Base-by-base conservation (phyloP, 2,113 vertebrate species). In the Pan troglodytes region DNA sequence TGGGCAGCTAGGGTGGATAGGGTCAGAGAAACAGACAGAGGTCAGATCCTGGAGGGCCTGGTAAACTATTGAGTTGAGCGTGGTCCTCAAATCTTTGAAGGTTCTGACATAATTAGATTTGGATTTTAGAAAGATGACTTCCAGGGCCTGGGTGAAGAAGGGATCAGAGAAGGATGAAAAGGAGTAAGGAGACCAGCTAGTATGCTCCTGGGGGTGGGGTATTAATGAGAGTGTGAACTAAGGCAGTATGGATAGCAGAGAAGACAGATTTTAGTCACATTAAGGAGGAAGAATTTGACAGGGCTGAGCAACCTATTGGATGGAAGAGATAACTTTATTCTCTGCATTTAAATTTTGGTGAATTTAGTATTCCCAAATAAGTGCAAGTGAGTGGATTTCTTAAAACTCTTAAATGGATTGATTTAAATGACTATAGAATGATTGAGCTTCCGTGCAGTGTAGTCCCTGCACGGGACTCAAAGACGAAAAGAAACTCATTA, bases 401-500 rank as follows among this genome's bases (percentile, higher is more conserved):
- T 52, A 78, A n/a, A 86, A 78, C 73, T 96, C 40, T 38, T 96
- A 85, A 79, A 82, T 97, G 75, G 83, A 78, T 93, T 91, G 84
- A 95, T 88, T 88, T 82, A 92, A 95, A 88, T 92, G 92, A 96
- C 90, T 83, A 1, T 40, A 59, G 67, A 87, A 61, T 97, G 87
- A 90, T 82, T 94, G 80, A 98, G 67, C 84, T 90, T 93, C 81
- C 93, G 84, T 82, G 45, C 59, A 20, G 59, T 68, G 59, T 50
- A 95, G 67, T 94, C 83, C 90, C 75, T 38, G 38, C 38, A 38
- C 38, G 38, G 38, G 38, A 38, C 38, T 97, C 35, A 81, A 88
- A 95, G 95, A 95, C 94, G 85, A 90, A 97, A 94, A 83, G 91
- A 96, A 96, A 92, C 89, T 95, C 94, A 93, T 97, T 97, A 97